phyloP scores from a whole-genome alignment of 1,140 invertebrate species.

The Parapsyche elsis region DNA sequence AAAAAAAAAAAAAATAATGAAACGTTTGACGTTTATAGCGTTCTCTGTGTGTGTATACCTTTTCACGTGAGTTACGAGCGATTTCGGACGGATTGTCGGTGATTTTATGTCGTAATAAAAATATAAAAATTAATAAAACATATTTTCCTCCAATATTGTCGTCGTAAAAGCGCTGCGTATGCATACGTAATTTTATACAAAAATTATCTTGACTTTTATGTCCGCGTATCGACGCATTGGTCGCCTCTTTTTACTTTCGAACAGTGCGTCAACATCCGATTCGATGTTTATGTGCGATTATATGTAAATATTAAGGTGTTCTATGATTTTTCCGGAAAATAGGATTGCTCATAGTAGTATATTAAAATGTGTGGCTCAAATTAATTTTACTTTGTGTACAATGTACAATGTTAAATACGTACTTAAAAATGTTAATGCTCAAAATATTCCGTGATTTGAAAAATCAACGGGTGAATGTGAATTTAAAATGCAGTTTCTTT shows the following conservation, averaged over 20 bases:
- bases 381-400: too few relatives aligned
- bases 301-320: background rate
- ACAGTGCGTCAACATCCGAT: background rate
- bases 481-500: too few relatives aligned
- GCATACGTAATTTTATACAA: background rate
- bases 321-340: too few relatives aligned
- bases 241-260: background rate
- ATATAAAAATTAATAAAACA: slow-evolving; percentile 25
- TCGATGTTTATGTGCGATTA: background rate
- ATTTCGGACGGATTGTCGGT: slow-evolving; percentile 18
- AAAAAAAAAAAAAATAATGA: background rate
- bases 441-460: too few relatives aligned
- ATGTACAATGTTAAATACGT: too few relatives aligned
- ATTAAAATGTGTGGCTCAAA: too few relatives aligned
- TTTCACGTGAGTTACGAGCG: slow-evolving; percentile 5
- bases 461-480: too few relatives aligned
- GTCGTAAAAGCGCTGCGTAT: background rate
- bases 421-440: too few relatives aligned
- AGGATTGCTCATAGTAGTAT: too few relatives aligned
- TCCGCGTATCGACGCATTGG: background rate
- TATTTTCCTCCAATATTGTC: background rate
- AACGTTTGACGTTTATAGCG: slow-evolving; percentile 19
- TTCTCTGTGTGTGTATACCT: background rate
- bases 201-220: background rate
- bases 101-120: slow-evolving; percentile 10